Evolutionary conservation across 2,113 vertebrate genomes (phyloP).

Genomic region (Lagopus muta): DNA sequence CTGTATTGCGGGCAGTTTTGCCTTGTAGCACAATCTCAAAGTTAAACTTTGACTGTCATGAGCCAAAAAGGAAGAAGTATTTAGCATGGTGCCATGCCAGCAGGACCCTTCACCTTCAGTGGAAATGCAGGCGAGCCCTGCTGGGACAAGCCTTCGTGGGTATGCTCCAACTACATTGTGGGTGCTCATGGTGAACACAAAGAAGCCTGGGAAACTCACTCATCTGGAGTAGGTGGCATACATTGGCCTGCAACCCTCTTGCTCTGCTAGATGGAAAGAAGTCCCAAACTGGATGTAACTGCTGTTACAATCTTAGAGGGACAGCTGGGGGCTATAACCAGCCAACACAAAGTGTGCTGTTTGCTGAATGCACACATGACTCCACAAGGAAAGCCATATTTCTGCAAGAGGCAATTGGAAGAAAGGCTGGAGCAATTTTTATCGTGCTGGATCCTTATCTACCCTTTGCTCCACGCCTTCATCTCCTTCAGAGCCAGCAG

Average conservation of each 20-base stretch:
- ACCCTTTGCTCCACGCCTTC: constrained; percentile 10
- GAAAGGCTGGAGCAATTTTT: constrained; percentile 16
- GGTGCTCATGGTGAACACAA: neutral
- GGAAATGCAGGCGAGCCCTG: neutral
- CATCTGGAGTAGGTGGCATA: neutral
- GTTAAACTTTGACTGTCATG: neutral
- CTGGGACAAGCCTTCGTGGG: neutral
- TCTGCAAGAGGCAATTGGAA: neutral
- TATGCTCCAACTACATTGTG: rapidly evolving
- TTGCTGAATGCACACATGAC: neutral
- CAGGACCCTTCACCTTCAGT: neutral
- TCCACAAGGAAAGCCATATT: neutral
- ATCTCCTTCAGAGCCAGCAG: neutral
- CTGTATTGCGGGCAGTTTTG: rapidly evolving
- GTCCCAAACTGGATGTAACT: constrained; percentile 22
- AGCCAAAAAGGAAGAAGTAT: neutral
- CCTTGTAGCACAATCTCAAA: neutral
- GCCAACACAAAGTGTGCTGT: neutral
- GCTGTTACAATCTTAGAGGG: neutral
- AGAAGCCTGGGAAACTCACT: neutral
- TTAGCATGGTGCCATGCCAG: neutral
- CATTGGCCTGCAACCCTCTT: neutral
- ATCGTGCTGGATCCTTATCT: neutral
- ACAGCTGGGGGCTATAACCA: constrained; percentile 47
- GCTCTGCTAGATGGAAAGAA: constrained; percentile 8